Evolutionary conservation across 2,113 vertebrate species (phyloP).

Genomic region (Bostrychus sinensis): DNA sequence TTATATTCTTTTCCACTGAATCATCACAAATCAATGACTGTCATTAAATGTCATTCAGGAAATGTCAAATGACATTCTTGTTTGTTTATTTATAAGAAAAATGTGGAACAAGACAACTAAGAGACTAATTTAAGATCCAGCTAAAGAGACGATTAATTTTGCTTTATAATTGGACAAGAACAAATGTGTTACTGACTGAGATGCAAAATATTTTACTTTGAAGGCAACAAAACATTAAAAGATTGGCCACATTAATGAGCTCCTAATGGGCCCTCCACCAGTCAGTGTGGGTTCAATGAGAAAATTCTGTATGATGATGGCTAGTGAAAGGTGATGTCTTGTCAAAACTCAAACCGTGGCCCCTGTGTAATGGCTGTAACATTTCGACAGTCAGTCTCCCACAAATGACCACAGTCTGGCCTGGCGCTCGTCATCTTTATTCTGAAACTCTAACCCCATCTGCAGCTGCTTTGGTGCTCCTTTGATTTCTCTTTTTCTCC

Average conservation of each 20-base stretch:
- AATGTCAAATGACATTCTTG: no score
- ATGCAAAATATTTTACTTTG: background rate
- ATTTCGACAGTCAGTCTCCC: constrained; percentile 64
- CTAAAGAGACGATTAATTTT: background rate
- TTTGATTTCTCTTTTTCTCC: constrained; percentile 68
- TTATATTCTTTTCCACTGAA: no score
- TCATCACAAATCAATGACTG: no score
- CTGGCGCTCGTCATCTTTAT: constrained; percentile 73
- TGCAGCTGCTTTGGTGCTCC: constrained; percentile 73
- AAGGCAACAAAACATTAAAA: constrained; percentile 15
- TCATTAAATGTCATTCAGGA: no score
- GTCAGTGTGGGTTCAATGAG: constrained; percentile 55
- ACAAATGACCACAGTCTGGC: constrained; percentile 75
- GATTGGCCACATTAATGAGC: constrained; percentile 33
- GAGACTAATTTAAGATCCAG: background rate
- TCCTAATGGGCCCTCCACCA: constrained; percentile 36
- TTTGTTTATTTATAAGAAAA: no score
- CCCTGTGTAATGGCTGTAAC: constrained; percentile 59
- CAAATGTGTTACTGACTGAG: constrained; percentile 1
- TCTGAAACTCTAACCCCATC: constrained; percentile 71
- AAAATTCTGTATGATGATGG: constrained; percentile 23
- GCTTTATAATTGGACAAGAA: background rate
- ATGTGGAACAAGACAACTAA: no score
- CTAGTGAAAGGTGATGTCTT: constrained; percentile 68
- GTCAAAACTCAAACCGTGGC: constrained; percentile 62